phyloP scores from a whole-genome alignment of 2,888 invertebrate species.

The Latrodectus elegans region DNA sequence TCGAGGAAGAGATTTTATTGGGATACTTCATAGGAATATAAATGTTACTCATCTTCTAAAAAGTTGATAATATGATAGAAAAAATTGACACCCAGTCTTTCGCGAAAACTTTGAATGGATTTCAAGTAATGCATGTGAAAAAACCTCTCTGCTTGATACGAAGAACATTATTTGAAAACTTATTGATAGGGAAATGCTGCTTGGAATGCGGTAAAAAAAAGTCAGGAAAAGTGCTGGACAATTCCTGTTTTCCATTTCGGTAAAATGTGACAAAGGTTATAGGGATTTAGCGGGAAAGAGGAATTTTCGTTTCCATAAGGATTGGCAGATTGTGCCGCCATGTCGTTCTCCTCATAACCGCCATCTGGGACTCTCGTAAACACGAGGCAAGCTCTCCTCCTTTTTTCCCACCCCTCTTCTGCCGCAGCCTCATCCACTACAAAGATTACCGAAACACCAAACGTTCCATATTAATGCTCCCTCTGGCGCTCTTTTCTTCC shows the following conservation, averaged over 20 bases:
- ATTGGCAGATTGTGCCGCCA: slow-evolving; percentile 39
- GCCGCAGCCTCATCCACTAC: slow-evolving; percentile 36
- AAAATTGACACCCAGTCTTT: too few relatives aligned
- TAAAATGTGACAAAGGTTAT: slow-evolving; percentile 19
- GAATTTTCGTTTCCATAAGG: slow-evolving; percentile 45
- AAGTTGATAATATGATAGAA: too few relatives aligned
- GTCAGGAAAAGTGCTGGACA: background rate
- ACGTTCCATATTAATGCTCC: slow-evolving; percentile 64
- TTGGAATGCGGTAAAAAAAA: background rate
- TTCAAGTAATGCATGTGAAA: too few relatives aligned
- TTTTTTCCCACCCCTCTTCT: slow-evolving; percentile 25
- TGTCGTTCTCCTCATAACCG: slow-evolving; percentile 59
- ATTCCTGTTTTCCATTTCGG: background rate
- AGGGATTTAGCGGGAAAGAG: slow-evolving; percentile 41
- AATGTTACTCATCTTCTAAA: too few relatives aligned
- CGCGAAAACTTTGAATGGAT: too few relatives aligned
- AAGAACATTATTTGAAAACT: too few relatives aligned
- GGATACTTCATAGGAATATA: too few relatives aligned
- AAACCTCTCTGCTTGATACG: too few relatives aligned
- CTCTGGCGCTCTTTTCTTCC: slow-evolving; percentile 37
- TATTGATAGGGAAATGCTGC: background rate
- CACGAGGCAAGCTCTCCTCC: slow-evolving; percentile 22
- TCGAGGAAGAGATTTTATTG: too few relatives aligned
- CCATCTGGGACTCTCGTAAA: slow-evolving; percentile 65
- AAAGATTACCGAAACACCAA: slow-evolving; percentile 61